Base-by-base conservation (phyloP, 2,888 invertebrate genomes). In the Arctia plantaginis region DNA sequence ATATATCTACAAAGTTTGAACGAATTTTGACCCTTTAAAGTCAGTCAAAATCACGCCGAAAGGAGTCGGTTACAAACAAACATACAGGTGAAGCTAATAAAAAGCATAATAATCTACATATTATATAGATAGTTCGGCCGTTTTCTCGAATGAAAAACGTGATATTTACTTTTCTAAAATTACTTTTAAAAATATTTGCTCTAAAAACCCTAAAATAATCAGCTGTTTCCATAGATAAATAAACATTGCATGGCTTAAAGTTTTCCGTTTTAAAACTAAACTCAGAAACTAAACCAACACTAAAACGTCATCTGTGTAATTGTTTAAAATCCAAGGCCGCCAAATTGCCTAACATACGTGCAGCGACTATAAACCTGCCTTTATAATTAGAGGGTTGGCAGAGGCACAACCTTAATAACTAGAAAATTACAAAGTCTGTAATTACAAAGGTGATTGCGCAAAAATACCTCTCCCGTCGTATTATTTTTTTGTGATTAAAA, bases 381-480 rank as follows among this genome's bases (percentile, higher is more conserved):
- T 74, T 65, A 71, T 80, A 84, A 84, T 84, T 77, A 80, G 59
- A 79, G 73, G 77, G 35, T 44, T 72, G 71, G 69, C 75, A 74
- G 74, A 62, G 59, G 33, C 74, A 62, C 59, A 74, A 67, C 66
- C 69, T 76, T 77, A 79, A 77, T 80, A 80, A 82, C 77, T 82
- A 79, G 67, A 77, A 81, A 82, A 80, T 86, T 82, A 79, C 82
- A 77, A 72, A 74, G 73, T 74, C 81, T 72, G 79, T 83, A 85
- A 87, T 86, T 86, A 83, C 83, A 74, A 72, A 76, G 78, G 81
- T 77, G 82, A 84, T 80, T 82, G 79, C 75, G 69, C 55, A 70
- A 72, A 59, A 77, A 73, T 59, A 66, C 62, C 73, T 74, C 62
- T 66, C 65, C 62, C 33, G 23, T 66, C 72, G 62, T 76, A 71